phyloP scores from a whole-genome alignment of 2,113 vertebrate species.

The Periophthalmodon schlosseri region DNA sequence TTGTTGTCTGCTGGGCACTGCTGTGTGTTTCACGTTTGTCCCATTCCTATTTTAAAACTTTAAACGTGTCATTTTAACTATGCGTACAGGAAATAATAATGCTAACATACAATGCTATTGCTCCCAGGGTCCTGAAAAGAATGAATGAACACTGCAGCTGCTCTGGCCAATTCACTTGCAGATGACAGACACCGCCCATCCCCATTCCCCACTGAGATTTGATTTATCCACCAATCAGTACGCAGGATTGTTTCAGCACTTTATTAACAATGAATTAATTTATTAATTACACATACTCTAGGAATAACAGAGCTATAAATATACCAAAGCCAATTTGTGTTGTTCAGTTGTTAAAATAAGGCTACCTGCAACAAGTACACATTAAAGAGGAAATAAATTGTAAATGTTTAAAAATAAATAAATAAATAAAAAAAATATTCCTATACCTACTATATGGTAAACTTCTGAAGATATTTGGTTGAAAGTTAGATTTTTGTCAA shows the following conservation, averaged over 20 bases:
- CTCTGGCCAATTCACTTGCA: slow-evolving; percentile 47
- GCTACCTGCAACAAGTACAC: not conserved
- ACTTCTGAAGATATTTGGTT: no score
- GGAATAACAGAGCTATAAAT: no score
- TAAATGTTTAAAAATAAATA: not conserved
- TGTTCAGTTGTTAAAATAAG: no score
- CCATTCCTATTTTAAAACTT: not conserved
- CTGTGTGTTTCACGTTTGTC: slow-evolving; percentile 36
- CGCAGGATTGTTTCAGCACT: not conserved
- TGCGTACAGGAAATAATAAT: not conserved
- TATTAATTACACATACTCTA: not conserved
- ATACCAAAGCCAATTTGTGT: no score
- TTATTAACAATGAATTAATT: no score
- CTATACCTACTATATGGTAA: no score
- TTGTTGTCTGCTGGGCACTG: slow-evolving; percentile 20
- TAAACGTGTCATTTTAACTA: slow-evolving; percentile 24
- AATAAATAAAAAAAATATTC: no score
- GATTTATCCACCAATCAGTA: slow-evolving; percentile 48
- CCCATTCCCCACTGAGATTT: slow-evolving; percentile 28
- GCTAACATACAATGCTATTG: not conserved
- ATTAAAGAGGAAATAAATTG: not conserved
- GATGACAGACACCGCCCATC: slow-evolving; percentile 54
- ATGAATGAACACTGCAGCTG: slow-evolving; percentile 50
- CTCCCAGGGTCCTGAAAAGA: not conserved
- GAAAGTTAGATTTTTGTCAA: no score